Percentiles rank a stretch among this genome's conserved stretches.
These are phyloP conservation scores for Iselma pallidipennis DNA, from an alignment of 2,888 invertebrate species.

Conservation along the genomic window DNA sequence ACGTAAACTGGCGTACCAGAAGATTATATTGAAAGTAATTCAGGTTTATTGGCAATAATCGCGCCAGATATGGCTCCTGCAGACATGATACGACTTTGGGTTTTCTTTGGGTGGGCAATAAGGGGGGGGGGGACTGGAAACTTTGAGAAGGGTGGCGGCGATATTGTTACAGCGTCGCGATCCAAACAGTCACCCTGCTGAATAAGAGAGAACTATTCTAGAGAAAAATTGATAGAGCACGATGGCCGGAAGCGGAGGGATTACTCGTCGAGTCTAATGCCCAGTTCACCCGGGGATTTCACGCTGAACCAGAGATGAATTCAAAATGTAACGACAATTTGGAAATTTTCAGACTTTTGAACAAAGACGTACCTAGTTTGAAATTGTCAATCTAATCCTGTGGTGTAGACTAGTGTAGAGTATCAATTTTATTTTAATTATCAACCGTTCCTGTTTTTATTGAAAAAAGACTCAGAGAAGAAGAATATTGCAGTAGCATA, in stretches of 20 bases:
- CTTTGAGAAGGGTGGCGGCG: neutral
- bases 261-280: neutral
- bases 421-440: too few species aligned
- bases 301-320: neutral
- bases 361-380: neutral
- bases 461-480: too few species aligned
- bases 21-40: conserved; percentile 54
- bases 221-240: neutral
- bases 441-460: too few species aligned
- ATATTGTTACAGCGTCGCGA: neutral
- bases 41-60: conserved; percentile 52
- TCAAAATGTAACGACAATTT: conserved; percentile 1
- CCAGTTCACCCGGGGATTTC: neutral
- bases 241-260: neutral
- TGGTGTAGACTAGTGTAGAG: too few species aligned
- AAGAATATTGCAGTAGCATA: too few species aligned
- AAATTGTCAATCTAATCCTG: neutral
- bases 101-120: neutral
- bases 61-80: conserved; percentile 32
- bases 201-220: neutral
- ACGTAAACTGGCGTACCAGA: conserved; percentile 25
- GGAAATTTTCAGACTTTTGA: neutral
- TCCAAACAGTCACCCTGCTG: neutral
- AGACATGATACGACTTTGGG: conserved; percentile 15
- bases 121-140: neutral